A percentile compares a stretch with the other conserved stretches of the same genome.
Evolutionary conservation across 2,888 invertebrate species (phyloP).

Genomic region (Steinernema hermaphroditum): DNA sequence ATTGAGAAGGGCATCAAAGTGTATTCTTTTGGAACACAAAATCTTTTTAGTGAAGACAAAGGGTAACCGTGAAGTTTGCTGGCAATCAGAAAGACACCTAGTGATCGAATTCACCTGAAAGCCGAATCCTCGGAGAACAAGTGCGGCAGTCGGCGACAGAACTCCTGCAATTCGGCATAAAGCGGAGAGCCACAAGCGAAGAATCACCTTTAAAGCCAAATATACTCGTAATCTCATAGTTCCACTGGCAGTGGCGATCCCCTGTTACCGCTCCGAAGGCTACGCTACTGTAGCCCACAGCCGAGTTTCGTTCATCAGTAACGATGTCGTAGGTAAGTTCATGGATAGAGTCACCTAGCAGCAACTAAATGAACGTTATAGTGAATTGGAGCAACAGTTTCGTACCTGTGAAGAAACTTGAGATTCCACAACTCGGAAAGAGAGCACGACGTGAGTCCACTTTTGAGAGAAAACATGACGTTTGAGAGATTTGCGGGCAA

Average conservation of each 20-base stretch:
- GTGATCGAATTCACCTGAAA: constrained; percentile 46
- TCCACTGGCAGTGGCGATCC: neutral
- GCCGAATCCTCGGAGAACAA: constrained; percentile 47
- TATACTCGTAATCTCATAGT: constrained; percentile 39
- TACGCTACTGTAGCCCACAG: neutral
- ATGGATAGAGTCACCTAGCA: neutral
- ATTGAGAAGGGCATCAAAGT: neutral
- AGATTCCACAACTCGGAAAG: neutral
- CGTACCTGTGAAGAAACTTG: neutral
- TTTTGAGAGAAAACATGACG: neutral
- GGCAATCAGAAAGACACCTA: constrained; percentile 34
- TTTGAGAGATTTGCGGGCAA: neutral
- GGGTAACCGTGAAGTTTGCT: neutral
- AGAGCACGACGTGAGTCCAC: neutral
- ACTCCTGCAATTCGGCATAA: too few species aligned
- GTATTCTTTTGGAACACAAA: neutral
- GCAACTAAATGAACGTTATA: neutral
- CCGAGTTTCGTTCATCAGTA: neutral
- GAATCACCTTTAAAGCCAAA: constrained; percentile 44
- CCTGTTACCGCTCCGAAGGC: neutral
- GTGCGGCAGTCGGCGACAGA: constrained; percentile 38
- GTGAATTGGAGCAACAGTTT: too few species aligned
- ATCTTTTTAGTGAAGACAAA: constrained; percentile 19
- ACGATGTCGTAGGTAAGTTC: constrained; percentile 3
- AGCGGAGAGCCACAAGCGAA: neutral